Evolutionary conservation across 92 coral and sea anemone species (phyloP).

Genomic region (Palythoa heliodiscus): DNA sequence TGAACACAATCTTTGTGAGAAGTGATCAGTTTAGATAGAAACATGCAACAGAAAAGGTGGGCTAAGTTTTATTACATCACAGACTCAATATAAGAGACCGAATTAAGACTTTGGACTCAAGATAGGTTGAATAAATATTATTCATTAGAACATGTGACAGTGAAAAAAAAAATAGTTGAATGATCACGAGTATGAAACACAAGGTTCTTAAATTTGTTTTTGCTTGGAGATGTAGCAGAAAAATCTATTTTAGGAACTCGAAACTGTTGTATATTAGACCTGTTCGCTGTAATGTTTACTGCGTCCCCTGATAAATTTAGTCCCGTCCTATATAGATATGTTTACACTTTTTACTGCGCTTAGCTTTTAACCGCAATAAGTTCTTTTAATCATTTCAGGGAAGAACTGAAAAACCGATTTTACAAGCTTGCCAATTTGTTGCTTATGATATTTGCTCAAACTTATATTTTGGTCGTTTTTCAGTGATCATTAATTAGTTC

Average conservation of each 20-base stretch:
- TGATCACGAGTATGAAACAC: neutral
- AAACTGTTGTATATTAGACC: neutral
- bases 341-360: neutral
- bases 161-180: neutral
- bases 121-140: neutral
- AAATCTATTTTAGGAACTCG: conserved; percentile 28
- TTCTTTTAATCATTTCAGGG: neutral
- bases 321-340: conserved; percentile 7
- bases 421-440: neutral
- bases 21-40: neutral
- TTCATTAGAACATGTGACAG: neutral
- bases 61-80: neutral
- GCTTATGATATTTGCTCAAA: neutral
- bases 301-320: neutral
- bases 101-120: neutral
- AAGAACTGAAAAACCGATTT: neutral
- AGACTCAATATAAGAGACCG: neutral
- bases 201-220: neutral
- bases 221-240: neutral
- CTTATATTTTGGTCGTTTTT: neutral
- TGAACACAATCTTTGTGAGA: neutral
- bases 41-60: neutral
- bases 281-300: neutral
- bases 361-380: neutral
- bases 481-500: neutral